Percentiles rank a stretch among this genome's conserved stretches.
phyloP scores from a whole-genome alignment of 2,797 vertebrate genomes.

The Parauchenoglanis ngamensis region DNA sequence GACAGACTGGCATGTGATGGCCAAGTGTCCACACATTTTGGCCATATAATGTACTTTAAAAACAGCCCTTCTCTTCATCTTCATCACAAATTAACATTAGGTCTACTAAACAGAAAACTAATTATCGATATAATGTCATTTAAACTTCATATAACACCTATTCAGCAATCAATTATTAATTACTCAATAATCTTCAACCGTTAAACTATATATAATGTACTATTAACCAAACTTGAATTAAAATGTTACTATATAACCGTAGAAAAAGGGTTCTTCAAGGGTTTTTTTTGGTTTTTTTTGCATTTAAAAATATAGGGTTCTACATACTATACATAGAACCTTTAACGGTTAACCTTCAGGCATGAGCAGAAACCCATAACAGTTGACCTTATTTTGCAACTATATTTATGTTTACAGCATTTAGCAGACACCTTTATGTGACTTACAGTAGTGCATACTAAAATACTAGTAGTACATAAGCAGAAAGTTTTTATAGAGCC shows the following conservation, averaged over 20 bases:
- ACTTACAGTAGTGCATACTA: background rate
- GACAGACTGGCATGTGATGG: too few relatives aligned
- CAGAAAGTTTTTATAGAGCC: background rate
- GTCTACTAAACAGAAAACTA: too few relatives aligned
- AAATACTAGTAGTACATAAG: too few relatives aligned
- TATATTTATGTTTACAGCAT: background rate
- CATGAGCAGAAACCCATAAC: background rate
- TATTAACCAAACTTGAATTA: background rate
- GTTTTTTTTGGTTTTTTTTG: background rate
- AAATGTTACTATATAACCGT: background rate
- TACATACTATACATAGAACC: background rate
- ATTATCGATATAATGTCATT: too few relatives aligned
- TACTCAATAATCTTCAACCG: background rate
- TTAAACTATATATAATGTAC: background rate
- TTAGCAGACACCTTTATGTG: background rate
- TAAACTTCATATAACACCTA: too few relatives aligned
- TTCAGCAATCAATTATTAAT: background rate
- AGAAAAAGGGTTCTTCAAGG: background rate
- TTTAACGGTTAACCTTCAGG: background rate
- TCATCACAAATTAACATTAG: too few relatives aligned
- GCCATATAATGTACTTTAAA: too few relatives aligned
- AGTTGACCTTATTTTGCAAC: background rate
- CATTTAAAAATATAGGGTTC: background rate
- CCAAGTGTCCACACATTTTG: too few relatives aligned
- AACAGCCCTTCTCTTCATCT: too few relatives aligned